phyloP scores from a whole-genome alignment of 2,888 invertebrate species.

The Melanostoma mellinum region DNA sequence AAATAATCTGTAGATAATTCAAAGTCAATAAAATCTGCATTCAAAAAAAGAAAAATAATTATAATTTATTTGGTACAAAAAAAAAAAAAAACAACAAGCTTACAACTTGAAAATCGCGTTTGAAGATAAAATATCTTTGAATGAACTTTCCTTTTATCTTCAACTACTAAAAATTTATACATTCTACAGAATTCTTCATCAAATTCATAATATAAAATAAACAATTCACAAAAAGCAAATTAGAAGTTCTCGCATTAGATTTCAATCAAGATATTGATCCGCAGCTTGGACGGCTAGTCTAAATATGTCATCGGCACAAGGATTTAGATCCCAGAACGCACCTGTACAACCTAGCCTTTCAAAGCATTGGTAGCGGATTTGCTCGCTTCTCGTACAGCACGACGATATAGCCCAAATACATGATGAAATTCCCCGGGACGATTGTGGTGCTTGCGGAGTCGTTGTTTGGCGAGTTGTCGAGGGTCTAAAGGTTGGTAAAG shows the following conservation, averaged over 20 bases:
- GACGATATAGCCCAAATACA: slow-evolving; percentile 90
- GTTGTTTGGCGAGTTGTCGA: neutral
- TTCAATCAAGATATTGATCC: slow-evolving; percentile 11
- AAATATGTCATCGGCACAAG: slow-evolving; percentile 85
- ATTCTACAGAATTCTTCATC: neutral
- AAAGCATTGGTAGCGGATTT: slow-evolving; percentile 85
- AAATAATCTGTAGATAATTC: too few species aligned
- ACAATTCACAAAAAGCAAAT: slow-evolving; percentile 49
- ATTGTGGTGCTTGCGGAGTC: slow-evolving; percentile 24
- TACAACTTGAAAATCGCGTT: neutral
- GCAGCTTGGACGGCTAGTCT: slow-evolving; percentile 29
- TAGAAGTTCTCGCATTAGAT: slow-evolving; percentile 1
- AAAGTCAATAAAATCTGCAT: too few species aligned
- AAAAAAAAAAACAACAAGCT: slow-evolving; percentile 43
- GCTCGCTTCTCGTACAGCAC: slow-evolving; percentile 85
- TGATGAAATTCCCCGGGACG: slow-evolving; percentile 82
- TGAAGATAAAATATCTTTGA: slow-evolving; percentile 36
- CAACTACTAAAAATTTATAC: neutral
- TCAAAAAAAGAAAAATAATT: neutral
- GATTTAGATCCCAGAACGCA: slow-evolving; percentile 88
- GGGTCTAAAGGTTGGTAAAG: too few species aligned
- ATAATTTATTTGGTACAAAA: slow-evolving; percentile 33
- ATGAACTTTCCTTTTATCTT: slow-evolving; percentile 48
- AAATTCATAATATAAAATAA: slow-evolving; percentile 32
- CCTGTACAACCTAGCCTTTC: slow-evolving; percentile 88